Conservation (phyloP, 2,888 invertebrate genomes). For the Stenodema calcarata region DNA sequence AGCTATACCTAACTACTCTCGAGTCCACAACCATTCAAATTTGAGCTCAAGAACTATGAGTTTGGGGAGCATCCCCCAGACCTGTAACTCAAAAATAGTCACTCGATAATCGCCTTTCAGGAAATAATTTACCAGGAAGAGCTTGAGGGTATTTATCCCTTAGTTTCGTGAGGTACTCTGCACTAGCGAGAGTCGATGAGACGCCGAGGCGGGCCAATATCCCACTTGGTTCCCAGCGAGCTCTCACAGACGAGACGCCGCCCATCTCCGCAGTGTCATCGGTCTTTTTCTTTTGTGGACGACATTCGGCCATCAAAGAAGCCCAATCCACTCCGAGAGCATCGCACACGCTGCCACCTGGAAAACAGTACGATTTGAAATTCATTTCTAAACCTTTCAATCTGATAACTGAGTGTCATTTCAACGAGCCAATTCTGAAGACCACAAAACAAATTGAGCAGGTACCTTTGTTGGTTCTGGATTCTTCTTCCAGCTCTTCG, state of each 20-base stretch:
- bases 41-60: no score
- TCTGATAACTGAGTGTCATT: no score
- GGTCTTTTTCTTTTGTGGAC: slow-evolving; percentile 59
- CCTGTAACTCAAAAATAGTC: no score
- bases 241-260: slow-evolving; percentile 68
- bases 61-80: no score
- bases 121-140: slow-evolving; percentile 10
- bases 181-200: slow-evolving; percentile 79
- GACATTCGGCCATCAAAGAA: slow-evolving; percentile 82
- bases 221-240: slow-evolving; percentile 81
- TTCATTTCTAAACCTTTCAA: no score
- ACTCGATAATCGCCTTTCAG: no score
- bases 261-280: slow-evolving; percentile 61
- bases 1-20: no score
- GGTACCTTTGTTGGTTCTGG: slow-evolving; percentile 67
- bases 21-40: no score
- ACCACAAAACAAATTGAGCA: no score
- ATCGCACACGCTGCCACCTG: slow-evolving; percentile 70
- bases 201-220: slow-evolving; percentile 82
- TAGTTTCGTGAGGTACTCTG: slow-evolving; percentile 62
- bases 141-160: slow-evolving; percentile 40
- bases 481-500: slow-evolving; percentile 85
- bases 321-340: slow-evolving; percentile 97
- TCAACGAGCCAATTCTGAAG: no score
- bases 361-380: no score